Base-by-base conservation (phyloP, 2,113 vertebrate species). In the Gila orcuttii region DNA sequence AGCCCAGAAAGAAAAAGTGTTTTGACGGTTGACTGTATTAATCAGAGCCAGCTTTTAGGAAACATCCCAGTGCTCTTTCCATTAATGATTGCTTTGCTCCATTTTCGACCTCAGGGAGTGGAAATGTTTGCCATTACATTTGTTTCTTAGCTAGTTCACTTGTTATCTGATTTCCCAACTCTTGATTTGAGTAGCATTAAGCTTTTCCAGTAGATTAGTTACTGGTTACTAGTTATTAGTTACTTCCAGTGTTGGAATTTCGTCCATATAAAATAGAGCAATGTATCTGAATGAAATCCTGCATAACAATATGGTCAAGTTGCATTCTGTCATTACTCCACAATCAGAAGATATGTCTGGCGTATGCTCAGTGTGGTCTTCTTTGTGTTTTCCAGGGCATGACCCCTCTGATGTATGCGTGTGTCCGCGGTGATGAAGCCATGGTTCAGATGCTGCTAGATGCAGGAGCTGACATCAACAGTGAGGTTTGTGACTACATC, bases 391-490 rank as follows among this genome's bases (percentile, higher is more conserved):
- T 73, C 59, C 0, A 99, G 98, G 98, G 98, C 87, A 99, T 99
- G 98, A 99, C 97, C 81, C 97, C 98, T 42, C 94, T 99, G 93
- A 99, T 99, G 98, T 99, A 99, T 17, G 98, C 98, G 66, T 99
- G 98, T 89, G 97, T 98, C 90, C 96, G 97, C 36, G 98, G 98
- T 85, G 98, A 99, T 85, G 98, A 99, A 92, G 98, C 98, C 69
- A 99, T 99, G 98, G 98, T 99, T 64, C 98, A 99, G 95, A 99
- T 99, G 98, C 95, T 99, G 92, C 95, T 99, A 94, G 98, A 99
- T 87, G 98, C 97, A 36, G 98, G 98, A 93, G 98, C 98, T 76
- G 96, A 98, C 91, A 96, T 99, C 89, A 99, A 99, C 93, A 97
- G 96, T 88, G 98, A 99, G 98, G 98, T 99, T 89, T 96, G 96